Conservation (phyloP, 2,797 vertebrate genomes). For the Manis pentadactyla region DNA sequence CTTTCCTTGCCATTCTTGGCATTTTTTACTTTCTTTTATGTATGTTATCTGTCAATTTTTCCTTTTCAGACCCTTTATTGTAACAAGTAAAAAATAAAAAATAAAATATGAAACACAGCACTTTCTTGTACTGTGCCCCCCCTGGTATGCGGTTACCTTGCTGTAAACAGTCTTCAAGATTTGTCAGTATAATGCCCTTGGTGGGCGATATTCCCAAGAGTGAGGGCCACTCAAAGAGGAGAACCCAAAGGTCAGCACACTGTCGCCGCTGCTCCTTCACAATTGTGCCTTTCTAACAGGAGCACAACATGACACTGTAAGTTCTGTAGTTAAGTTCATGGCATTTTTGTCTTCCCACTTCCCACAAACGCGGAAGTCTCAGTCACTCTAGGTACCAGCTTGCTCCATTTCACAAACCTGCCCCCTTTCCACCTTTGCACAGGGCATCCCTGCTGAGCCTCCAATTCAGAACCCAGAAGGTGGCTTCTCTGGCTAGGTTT, state of each 20-base stretch:
- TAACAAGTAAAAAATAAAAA: not conserved
- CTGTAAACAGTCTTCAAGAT: not conserved
- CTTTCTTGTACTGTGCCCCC: not conserved
- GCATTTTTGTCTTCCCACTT: not conserved
- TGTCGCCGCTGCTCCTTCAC: no score
- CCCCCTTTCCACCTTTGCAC: constrained; percentile 24
- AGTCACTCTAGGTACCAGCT: accelerated
- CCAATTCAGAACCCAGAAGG: constrained; percentile 39
- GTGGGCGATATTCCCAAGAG: not conserved
- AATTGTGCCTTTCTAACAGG: not conserved
- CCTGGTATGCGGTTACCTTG: accelerated
- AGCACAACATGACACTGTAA: accelerated
- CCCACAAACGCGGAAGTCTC: no score
- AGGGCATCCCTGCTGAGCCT: not conserved
- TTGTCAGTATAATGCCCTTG: no score
- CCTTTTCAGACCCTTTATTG: not conserved
- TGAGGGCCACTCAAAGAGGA: not conserved
- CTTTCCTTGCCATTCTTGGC: not conserved
- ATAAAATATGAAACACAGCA: not conserved
- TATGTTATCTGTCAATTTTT: not conserved
- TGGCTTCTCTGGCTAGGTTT: constrained; percentile 62
- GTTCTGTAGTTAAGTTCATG: not conserved
- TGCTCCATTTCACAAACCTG: not conserved
- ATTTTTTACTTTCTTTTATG: not conserved
- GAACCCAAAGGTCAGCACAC: not conserved